phyloP scores from a whole-genome alignment of 2,888 invertebrate species.

The Agrilus biguttatus region DNA sequence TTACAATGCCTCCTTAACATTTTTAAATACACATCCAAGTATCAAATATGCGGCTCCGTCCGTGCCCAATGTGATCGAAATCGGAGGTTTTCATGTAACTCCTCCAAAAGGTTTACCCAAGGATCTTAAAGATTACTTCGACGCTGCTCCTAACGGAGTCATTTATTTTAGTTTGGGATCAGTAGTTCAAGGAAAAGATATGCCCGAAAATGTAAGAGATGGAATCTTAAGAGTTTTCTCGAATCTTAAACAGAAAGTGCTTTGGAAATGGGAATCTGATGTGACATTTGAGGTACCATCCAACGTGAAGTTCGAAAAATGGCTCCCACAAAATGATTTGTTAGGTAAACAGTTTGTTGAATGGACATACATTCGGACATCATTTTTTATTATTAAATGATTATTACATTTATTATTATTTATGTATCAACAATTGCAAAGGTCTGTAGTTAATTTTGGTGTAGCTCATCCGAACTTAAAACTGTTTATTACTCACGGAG shows the following conservation, averaged over 20 bases:
- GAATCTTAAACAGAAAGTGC: constrained; percentile 21
- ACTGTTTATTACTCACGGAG: constrained; percentile 8
- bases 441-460: neutral
- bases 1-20: constrained; percentile 11
- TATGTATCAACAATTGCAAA: too few species aligned
- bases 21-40: constrained; percentile 11
- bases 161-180: constrained; percentile 27
- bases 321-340: constrained; percentile 9
- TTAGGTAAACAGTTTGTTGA: constrained; percentile 3
- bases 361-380: neutral
- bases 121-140: constrained; percentile 20
- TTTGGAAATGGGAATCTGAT: constrained; percentile 25
- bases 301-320: constrained; percentile 6
- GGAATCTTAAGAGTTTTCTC: constrained; percentile 20
- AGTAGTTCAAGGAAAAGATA: constrained; percentile 16
- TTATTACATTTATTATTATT: too few species aligned
- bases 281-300: constrained; percentile 1
- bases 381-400: too few species aligned
- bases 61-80: constrained; percentile 13
- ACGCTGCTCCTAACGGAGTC: constrained; percentile 20
- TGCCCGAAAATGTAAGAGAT: constrained; percentile 16
- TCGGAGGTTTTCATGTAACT: constrained; percentile 13
- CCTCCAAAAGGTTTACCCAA: constrained; percentile 9
- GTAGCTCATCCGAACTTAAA: constrained; percentile 7
- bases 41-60: constrained; percentile 7